Percentiles rank a stretch among this genome's conserved stretches.
phyloP scores from a whole-genome alignment of 2,888 invertebrate species.

The Blastobasis adustella region DNA sequence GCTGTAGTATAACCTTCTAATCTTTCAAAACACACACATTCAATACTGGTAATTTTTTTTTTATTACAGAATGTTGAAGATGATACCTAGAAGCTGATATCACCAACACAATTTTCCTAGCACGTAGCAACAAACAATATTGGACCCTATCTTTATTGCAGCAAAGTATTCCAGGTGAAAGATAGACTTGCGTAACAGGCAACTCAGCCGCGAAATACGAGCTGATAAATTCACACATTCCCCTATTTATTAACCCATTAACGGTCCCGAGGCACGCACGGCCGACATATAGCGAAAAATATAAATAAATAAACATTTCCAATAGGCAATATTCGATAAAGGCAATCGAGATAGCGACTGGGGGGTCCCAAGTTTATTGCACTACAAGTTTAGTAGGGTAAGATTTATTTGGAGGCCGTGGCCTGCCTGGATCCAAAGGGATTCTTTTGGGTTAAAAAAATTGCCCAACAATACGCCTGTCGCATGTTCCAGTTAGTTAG shows the following conservation, averaged over 20 bases:
- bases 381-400: conserved; percentile 49
- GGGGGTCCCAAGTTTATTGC: conserved; percentile 41
- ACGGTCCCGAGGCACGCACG: conserved; percentile 12
- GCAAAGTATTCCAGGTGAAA: no score
- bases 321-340: conserved; percentile 40
- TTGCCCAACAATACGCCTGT: conserved; percentile 10
- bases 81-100: no score
- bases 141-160: no score
- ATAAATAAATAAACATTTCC: conserved; percentile 30
- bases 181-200: no score
- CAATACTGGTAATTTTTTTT: no score
- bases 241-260: conserved; percentile 7
- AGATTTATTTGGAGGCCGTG: conserved; percentile 48
- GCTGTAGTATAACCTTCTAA: no score
- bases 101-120: no score
- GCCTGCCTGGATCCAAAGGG: conserved; percentile 43
- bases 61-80: no score
- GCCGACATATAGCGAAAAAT: conserved; percentile 17
- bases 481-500: background rate
- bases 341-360: conserved; percentile 32
- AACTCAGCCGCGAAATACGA: no score
- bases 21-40: no score
- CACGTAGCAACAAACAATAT: no score
- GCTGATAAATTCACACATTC: background rate
- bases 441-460: conserved; percentile 30